Base-by-base conservation (phyloP, 2,888 invertebrate species). In the Mamestra brassicae region DNA sequence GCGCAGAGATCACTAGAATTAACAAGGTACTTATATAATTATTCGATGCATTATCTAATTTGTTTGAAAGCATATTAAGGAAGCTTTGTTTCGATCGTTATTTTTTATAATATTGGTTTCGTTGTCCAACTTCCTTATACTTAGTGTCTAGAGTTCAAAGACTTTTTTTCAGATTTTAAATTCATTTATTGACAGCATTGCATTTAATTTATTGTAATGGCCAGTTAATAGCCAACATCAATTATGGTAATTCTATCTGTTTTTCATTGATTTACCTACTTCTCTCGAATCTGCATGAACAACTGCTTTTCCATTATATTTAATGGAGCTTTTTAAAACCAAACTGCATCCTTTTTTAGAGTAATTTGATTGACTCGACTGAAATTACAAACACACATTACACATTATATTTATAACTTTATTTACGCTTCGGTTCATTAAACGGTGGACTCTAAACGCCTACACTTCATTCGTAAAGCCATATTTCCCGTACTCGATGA, bases 61-160 rank as follows among this genome's bases (percentile, higher is more conserved):
- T 47, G 3, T 52, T 64, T 64, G 8, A 61, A 55, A 65, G 47
- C 11, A 3, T 26, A 60, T 50, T 71, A 61, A 42, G 54, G 13
- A 77, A 65, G 61, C 72, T 36, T 60, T 79, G 52, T 61, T 42
- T 42, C 2, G 26, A 38, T 50, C 4, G 11, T 61, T 55, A 61
- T 50, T 61, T 52, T 79, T 50, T 17, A 36, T 77, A n/a, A 54
- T 60, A 60, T 38, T 4, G 13, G 8, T 58, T 7, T 52, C 11
- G 1, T 63, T 50, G 6, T 52, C 7, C 7, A 65, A 36, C 50
- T 77, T 80, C 73, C 64, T 71, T 36, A 26, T 71, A 61, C 36
- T 36, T 50, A 3, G 0, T 8, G 26, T 52, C 34, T 61, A 11
- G 38, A 58, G 26, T 45, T 57, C 4, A 45, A 34, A 15, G 26